Evolutionary conservation across 2,888 invertebrate species (phyloP), one percentile per base, ranked within the genome.

Genomic region (Polydrusus tereticollis): DNA sequence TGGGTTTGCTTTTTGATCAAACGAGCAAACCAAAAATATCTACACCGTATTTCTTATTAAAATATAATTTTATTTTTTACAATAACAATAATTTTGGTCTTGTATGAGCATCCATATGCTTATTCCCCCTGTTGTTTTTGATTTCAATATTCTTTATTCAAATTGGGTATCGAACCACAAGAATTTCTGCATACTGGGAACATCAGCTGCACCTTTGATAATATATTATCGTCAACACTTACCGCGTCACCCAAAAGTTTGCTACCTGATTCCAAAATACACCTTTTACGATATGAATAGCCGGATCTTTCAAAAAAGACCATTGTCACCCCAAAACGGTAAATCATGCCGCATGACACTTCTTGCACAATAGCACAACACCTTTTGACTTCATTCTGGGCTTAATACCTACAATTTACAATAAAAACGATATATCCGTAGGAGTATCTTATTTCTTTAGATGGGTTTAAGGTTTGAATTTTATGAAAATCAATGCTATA

Each of bases 301-400:
- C 21, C 8, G 45, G 33, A 41, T 38, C 52, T 65, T 60, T 60
- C 50, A 18, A 60, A 71, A 71, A 59, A 50, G 70, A 36, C 47
- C 23, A 59, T 70, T 70, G 58, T 64, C 64, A 52, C 38, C 71
- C 71, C 62, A 33, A 62, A 63, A 72, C 63, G 33, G 63, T 72
- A 72, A 72, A 68, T 72, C 72, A 68, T 57, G 23, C 62, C 36
- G 33, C 47, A 29, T 72, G 72, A 72, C 67, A 66, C 63, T 66
- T 67, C 67, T 72, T 67, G 62, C 58, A 72, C 67, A 72, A 72
- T 63, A 45, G 18, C 36, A 55, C 26, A 68, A 72, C 63, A 72
- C 68, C 72, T 68, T 72, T 68, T 72, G 72, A 67, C 72, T 72
- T 68, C 72, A 72, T 72, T 62, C 45, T 23, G 50, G 29, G 62